Evolutionary conservation across 2,888 invertebrate genomes (phyloP), one percentile per base, ranked within the genome.

Genomic region (Mongoloraphidia duomilia): DNA sequence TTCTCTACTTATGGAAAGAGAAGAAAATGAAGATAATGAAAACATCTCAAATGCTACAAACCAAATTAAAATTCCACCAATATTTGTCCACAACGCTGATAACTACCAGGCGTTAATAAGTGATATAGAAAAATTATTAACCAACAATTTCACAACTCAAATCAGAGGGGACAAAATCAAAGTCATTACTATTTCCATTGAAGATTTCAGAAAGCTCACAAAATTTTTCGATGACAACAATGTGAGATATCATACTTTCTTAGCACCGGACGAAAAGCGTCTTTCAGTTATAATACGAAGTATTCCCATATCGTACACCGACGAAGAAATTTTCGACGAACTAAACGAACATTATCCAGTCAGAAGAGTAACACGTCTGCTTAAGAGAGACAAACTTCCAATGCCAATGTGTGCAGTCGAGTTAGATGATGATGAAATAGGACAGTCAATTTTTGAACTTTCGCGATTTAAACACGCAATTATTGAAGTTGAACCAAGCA

Each of bases 31-130:
- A n/a, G n/a, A n/a, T n/a, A n/a, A n/a, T n/a, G n/a, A n/a, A n/a
- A n/a, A n/a, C n/a, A n/a, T n/a, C n/a, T n/a, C n/a, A n/a, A n/a
- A n/a, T n/a, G n/a, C n/a, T n/a, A n/a, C n/a, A n/a, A n/a, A n/a
- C n/a, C n/a, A n/a, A n/a, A n/a, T n/a, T n/a, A 49, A 49, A 36
- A 26, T 46, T 12, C 40, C 49, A 13, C 49, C 45, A 14, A 46
- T 49, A 11, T 49, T 49, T 36, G 9, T 49, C 11, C 45, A 26
- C 14, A 34, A 47, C 10, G 48, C 13, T 26, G 11, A 34, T 12
- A n/a, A 45, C 33, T 44, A 49, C 17, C 40, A 44, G 45, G 41
- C 26, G 13, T 34, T 40, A 26, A 13, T 44, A 8, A 36, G 26
- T 34, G 40, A 49, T 40, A 45, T 46, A 12, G 39, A 45, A 26